Conservation (phyloP, 2,888 invertebrate genomes). For the Conomelus anceps region DNA sequence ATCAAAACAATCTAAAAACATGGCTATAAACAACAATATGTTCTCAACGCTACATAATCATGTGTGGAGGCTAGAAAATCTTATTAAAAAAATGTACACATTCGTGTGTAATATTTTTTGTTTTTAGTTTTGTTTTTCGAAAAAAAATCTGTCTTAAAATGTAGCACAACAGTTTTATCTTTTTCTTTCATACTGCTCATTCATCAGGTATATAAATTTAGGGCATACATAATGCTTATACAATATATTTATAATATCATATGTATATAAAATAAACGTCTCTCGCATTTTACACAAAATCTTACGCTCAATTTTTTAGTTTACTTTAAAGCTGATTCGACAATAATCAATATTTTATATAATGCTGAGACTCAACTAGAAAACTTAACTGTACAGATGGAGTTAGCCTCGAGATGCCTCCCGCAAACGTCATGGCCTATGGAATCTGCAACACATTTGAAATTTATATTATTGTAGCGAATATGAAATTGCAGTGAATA, state of each 20-base stretch:
- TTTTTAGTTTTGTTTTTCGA: background rate
- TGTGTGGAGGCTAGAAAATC: background rate
- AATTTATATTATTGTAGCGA: too few relatives aligned
- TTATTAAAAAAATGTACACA: background rate
- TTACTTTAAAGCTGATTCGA: constrained; percentile 2
- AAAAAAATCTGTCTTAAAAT: background rate
- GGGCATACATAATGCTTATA: background rate
- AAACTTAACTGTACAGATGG: constrained; percentile 28
- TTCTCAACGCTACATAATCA: background rate
- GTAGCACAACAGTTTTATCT: background rate
- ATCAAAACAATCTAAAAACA: background rate
- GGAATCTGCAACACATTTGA: constrained; percentile 53
- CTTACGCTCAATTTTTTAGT: background rate
- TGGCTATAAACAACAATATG: background rate
- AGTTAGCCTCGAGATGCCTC: constrained; percentile 35
- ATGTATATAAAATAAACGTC: background rate
- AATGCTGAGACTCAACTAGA: background rate
- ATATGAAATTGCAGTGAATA: too few relatives aligned
- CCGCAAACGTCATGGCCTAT: constrained; percentile 72
- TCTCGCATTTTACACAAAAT: background rate
- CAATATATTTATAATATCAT: background rate
- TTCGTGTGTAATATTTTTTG: background rate
- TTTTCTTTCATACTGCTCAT: too few relatives aligned
- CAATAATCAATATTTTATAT: constrained; percentile 14
- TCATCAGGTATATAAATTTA: background rate